Percentiles rank a stretch among this genome's conserved stretches.
These are phyloP conservation scores for Scaptomyza caliginosa DNA, from an alignment of 2,888 invertebrate genomes.

Conservation along the genomic window DNA sequence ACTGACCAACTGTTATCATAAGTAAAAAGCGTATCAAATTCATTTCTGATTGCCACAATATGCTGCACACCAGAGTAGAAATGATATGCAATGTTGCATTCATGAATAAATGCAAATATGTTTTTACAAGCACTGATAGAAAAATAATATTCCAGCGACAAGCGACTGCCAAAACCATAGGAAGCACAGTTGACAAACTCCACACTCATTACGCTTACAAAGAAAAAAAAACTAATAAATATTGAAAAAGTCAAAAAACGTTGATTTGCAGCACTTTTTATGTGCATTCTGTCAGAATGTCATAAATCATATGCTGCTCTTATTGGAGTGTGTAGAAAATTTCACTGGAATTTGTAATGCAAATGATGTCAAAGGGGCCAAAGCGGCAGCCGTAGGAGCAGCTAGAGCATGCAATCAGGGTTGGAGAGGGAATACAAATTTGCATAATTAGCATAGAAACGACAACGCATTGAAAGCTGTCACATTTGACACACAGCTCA, in stretches of 20 bases:
- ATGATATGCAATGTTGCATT: slow-evolving; percentile 26
- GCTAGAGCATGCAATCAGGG: not conserved
- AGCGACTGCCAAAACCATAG: slow-evolving; percentile 14
- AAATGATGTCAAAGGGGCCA: slow-evolving; percentile 52
- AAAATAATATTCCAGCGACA: slow-evolving; percentile 1
- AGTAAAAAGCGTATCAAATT: slow-evolving; percentile 16
- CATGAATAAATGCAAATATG: slow-evolving; percentile 30
- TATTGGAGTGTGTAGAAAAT: slow-evolving; percentile 27
- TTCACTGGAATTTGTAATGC: slow-evolving; percentile 59
- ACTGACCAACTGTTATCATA: slow-evolving; percentile 8
- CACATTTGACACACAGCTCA: slow-evolving; percentile 61
- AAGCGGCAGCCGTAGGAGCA: slow-evolving; percentile 9
- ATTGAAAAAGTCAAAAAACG: slow-evolving; percentile 1
- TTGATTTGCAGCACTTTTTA: slow-evolving; percentile 14
- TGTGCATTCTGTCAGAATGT: slow-evolving; percentile 43
- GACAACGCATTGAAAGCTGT: slow-evolving; percentile 65
- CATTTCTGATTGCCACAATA: slow-evolving; percentile 38
- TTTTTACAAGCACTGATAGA: not conserved
- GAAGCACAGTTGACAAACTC: slow-evolving; percentile 33
- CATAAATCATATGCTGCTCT: slow-evolving; percentile 57
- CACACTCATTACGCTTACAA: slow-evolving; percentile 14
- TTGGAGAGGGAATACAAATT: slow-evolving; percentile 32
- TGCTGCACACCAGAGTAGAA: slow-evolving; percentile 14
- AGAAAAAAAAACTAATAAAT: not conserved
- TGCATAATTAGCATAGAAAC: slow-evolving; percentile 71